Evolutionary conservation across 1,140 invertebrate species (phyloP).

Genomic region (Euglossa dilemma): DNA sequence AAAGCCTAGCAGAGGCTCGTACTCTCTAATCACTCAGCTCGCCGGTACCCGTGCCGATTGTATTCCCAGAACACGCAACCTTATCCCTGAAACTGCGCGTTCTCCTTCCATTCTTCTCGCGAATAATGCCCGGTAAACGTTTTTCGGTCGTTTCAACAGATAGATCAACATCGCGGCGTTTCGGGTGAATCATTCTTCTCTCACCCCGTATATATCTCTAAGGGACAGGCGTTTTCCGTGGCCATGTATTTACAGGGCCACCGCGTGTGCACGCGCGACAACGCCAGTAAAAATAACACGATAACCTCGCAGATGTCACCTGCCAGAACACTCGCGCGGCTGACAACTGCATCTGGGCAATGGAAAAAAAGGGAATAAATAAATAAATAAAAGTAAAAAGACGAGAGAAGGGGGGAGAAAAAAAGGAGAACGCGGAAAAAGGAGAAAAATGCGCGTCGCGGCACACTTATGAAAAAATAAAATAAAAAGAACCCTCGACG

Average conservation of each 20-base stretch:
- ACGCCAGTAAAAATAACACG: conserved; percentile 65
- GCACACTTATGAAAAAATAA: conserved; percentile 61
- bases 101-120: no score
- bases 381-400: neutral
- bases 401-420: neutral
- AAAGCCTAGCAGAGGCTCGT: no score
- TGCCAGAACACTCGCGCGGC: conserved; percentile 58
- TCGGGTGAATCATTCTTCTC: conserved; percentile 1
- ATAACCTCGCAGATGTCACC: conserved; percentile 63
- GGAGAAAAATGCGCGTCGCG: conserved; percentile 1
- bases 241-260: conserved; percentile 18
- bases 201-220: neutral
- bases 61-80: neutral
- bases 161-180: neutral
- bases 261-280: conserved; percentile 18
- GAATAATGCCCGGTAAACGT: neutral
- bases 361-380: conserved; percentile 30
- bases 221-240: neutral
- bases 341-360: conserved; percentile 64
- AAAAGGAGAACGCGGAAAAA: neutral
- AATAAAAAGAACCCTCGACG: no score
- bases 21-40: no score
- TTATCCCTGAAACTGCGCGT: neutral
- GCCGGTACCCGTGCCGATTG: neutral
- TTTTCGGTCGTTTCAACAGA: neutral